These are phyloP conservation scores for Coptodon bakossiorum DNA, from an alignment of 2,113 vertebrate genomes.

Conservation along the genomic window DNA sequence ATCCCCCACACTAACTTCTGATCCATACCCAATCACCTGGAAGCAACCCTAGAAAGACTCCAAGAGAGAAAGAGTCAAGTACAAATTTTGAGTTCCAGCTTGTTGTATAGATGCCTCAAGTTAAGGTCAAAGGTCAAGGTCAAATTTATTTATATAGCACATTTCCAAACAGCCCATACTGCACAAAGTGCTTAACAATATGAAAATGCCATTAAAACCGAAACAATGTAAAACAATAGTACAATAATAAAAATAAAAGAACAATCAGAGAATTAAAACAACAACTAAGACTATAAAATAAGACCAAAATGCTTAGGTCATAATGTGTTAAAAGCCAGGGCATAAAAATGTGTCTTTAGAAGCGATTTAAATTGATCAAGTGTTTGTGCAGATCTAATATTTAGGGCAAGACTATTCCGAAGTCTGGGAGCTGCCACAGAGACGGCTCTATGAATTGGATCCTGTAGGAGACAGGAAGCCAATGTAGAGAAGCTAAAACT, in stretches of 20 bases:
- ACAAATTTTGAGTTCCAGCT: neutral
- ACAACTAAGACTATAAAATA: rapidly evolving
- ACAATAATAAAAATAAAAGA: neutral
- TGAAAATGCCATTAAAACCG: rapidly evolving
- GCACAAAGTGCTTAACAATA: rapidly evolving
- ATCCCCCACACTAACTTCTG: rapidly evolving
- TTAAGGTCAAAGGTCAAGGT: neutral
- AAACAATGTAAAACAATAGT: neutral
- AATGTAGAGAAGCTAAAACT: neutral
- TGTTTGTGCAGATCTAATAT: neutral
- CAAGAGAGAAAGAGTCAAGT: neutral
- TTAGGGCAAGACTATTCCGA: neutral
- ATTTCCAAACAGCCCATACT: rapidly evolving
- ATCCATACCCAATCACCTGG: neutral
- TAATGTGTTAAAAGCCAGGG: neutral
- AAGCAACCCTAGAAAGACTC: neutral
- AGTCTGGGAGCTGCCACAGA: rapidly evolving
- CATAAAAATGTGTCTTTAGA: neutral
- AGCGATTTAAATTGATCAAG: rapidly evolving
- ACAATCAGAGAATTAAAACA: neutral
- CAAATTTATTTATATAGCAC: neutral
- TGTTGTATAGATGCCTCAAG: neutral
- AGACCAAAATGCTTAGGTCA: neutral
- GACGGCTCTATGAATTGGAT: neutral
- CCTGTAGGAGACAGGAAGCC: neutral